Base-by-base conservation (phyloP, 2,888 invertebrate genomes). In the Allophyes oxyacanthae region DNA sequence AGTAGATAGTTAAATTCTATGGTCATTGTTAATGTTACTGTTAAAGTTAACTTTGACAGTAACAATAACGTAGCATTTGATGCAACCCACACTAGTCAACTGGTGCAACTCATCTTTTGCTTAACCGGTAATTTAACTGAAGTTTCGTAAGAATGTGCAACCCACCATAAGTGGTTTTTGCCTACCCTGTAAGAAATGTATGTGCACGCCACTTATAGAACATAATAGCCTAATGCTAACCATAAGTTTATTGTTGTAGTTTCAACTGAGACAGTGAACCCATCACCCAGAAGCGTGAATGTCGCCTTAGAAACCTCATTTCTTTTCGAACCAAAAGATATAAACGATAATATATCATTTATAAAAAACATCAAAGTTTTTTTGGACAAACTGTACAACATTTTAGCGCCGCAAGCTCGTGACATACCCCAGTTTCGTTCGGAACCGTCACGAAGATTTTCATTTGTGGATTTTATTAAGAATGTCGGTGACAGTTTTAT, bases 221-320 rank as follows among this genome's bases (percentile, higher is more conserved):
- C n/a, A n/a, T n/a, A n/a, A n/a, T n/a, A n/a, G n/a, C n/a, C n/a
- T n/a, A n/a, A n/a, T n/a, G n/a, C n/a, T n/a, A n/a, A n/a, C 25
- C 0, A 26, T 41, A 13, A 3, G 28, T 14, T 11, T 36, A 14
- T 0, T 38, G 8, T 46, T 45, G 2, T 15, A 67, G 61, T 60
- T 51, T 38, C 38, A 60, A 57, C 44, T 0, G 2, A n/a, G 7
- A 7, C 43, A 10, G 2, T 7, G 0, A 6, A 49, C 0, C 15
- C 6, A 0, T 11, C 51, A 0, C 50, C 62, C 0, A 49, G 56
- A 11, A 61, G 67, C 7, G 72, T 75, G 0, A 72, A 72, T 38
- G 40, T 72, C 4, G 75, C 67, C 0, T 11, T 75, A 0, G 72
- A 72, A 14, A 72, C 75, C 0, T 72, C 72, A 0, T 53, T 72